These are phyloP conservation scores for Torymus auratus DNA, from an alignment of 2,888 invertebrate genomes.

Conservation along the genomic window DNA sequence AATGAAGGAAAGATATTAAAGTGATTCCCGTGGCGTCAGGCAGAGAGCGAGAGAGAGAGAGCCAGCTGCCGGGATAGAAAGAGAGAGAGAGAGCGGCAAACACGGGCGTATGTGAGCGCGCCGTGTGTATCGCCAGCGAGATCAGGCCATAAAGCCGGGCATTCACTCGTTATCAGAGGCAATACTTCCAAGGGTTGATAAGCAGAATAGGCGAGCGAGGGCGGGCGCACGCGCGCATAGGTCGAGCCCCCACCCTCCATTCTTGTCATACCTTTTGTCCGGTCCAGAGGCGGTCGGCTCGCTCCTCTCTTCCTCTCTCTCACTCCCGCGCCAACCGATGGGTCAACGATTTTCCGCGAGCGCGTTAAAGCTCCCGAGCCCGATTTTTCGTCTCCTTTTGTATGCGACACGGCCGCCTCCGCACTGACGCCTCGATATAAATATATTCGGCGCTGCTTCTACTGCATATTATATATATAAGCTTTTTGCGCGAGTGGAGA, in stretches of 20 bases:
- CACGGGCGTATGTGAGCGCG: conserved; percentile 5
- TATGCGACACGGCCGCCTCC: not conserved
- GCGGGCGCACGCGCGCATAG: conserved; percentile 57
- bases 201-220: conserved; percentile 68
- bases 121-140: conserved; percentile 67
- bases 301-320: conserved; percentile 10
- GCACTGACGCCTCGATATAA: not conserved
- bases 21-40: conserved; percentile 60
- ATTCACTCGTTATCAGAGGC: conserved; percentile 72
- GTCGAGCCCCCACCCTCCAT: conserved; percentile 63
- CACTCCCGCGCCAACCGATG: conserved; percentile 56
- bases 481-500: conserved; percentile 1
- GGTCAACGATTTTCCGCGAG: conserved; percentile 65
- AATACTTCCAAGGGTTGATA: conserved; percentile 72
- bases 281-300: conserved; percentile 25
- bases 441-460: too few species aligned
- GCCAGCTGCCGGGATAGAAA: not conserved
- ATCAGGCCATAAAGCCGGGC: conserved; percentile 72
- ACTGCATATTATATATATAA: not conserved
- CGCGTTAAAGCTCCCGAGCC: conserved; percentile 4
- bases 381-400: conserved; percentile 24
- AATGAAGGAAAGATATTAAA: conserved; percentile 63
- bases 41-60: conserved; percentile 4
- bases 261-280: conserved; percentile 71
- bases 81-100: not conserved